Evolutionary conservation across 2,888 invertebrate species (phyloP).

Genomic region (Amorpha juglandis): DNA sequence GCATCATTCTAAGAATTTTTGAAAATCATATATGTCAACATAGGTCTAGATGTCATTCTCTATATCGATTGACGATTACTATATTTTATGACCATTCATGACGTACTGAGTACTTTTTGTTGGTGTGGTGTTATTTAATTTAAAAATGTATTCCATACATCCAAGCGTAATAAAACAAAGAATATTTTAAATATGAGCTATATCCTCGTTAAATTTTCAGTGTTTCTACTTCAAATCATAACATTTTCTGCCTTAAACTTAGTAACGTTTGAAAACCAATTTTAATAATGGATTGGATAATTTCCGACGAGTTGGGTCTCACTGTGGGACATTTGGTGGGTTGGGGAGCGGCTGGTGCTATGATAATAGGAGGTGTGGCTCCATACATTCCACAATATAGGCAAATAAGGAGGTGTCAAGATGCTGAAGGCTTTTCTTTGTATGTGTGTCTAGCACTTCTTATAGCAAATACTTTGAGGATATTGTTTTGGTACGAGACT

Average conservation of each 20-base stretch:
- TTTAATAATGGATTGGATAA: constrained; percentile 89
- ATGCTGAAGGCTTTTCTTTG: constrained; percentile 98
- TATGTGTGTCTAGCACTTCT: constrained; percentile 98
- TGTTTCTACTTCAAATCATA: constrained; percentile 4
- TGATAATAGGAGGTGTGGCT: constrained; percentile 97
- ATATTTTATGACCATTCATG: too few species aligned
- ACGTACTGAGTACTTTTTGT: constrained; percentile 7
- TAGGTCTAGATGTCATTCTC: too few species aligned
- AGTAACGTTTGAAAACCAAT: neutral
- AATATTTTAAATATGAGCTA: constrained; percentile 6
- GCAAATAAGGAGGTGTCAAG: constrained; percentile 95
- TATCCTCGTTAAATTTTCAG: neutral
- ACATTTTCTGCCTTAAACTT: constrained; percentile 2
- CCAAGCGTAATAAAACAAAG: neutral
- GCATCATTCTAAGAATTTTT: too few species aligned
- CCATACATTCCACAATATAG: constrained; percentile 98
- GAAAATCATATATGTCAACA: too few species aligned
- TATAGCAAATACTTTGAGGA: constrained; percentile 97
- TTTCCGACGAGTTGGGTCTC: constrained; percentile 89
- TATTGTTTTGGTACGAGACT: constrained; percentile 95
- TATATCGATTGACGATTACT: too few species aligned
- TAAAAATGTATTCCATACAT: neutral
- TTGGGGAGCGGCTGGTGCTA: constrained; percentile 93
- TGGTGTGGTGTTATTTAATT: neutral
- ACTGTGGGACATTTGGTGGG: constrained; percentile 90